Percentiles rank a stretch among this genome's conserved stretches.
These are phyloP conservation scores for Acipenser transmontanus DNA, from an alignment of 2,797 vertebrate genomes.

Conservation along the genomic window DNA sequence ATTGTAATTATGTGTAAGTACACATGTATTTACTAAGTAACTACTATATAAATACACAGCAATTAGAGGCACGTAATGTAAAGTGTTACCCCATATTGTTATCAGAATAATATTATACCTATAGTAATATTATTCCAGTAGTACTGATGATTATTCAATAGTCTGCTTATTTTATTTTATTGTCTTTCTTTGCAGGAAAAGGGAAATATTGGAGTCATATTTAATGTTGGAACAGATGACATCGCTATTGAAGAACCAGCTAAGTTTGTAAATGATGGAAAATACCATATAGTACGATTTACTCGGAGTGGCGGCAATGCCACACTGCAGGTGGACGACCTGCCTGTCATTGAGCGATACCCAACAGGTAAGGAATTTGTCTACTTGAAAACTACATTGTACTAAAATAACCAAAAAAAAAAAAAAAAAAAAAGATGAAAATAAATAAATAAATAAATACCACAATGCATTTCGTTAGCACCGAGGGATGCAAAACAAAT, in stretches of 20 bases:
- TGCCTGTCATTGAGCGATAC: slow-evolving; percentile 94
- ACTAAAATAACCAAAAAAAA: not conserved
- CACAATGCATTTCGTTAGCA: not conserved
- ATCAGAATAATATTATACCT: too few species aligned
- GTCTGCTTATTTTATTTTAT: not conserved
- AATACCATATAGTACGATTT: slow-evolving; percentile 98
- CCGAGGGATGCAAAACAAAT: slow-evolving; percentile 26
- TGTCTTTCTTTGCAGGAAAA: slow-evolving; percentile 67
- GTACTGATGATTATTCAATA: too few species aligned
- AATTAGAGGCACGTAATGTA: too few species aligned
- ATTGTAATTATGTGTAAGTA: too few species aligned
- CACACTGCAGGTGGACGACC: slow-evolving; percentile 98
- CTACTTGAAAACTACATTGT: slow-evolving; percentile 9
- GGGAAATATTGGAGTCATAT: slow-evolving; percentile 93
- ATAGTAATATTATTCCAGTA: too few species aligned
- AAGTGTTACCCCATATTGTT: too few species aligned
- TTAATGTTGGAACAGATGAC: slow-evolving; percentile 97
- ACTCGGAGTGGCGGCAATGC: slow-evolving; percentile 96
- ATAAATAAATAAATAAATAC: slow-evolving; percentile 17
- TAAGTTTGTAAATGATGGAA: slow-evolving; percentile 97
- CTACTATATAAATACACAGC: too few species aligned
- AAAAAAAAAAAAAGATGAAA: not conserved
- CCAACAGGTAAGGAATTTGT: slow-evolving; percentile 84
- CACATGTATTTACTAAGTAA: too few species aligned
- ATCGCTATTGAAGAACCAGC: slow-evolving; percentile 95